These are phyloP conservation scores for Aproaerema taeniolella DNA, from an alignment of 2,888 invertebrate species.

Conservation along the genomic window DNA sequence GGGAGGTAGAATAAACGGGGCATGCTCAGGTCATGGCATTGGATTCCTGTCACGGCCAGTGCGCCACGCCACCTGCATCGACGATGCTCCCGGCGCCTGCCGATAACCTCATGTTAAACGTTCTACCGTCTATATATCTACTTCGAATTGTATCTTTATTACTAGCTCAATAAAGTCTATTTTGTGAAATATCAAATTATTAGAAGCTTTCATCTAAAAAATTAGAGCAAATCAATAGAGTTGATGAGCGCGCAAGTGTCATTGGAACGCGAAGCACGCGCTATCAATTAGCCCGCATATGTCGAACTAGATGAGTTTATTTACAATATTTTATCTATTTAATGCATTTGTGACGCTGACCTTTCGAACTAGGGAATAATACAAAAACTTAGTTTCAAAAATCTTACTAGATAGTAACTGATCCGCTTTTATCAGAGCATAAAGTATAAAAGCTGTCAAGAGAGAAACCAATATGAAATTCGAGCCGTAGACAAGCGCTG, in stretches of 20 bases:
- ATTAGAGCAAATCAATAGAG: too few relatives aligned
- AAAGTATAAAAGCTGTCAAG: slow-evolving; percentile 10
- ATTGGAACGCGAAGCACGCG: slow-evolving; percentile 42
- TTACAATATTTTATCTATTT: too few relatives aligned
- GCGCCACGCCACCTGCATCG: slow-evolving; percentile 61
- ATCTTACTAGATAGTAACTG: too few relatives aligned
- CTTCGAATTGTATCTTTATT: too few relatives aligned
- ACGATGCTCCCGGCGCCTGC: slow-evolving; percentile 43
- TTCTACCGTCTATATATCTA: background rate
- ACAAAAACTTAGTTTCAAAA: too few relatives aligned
- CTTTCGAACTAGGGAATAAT: too few relatives aligned
- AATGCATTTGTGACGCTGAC: too few relatives aligned
- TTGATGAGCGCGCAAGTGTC: too few relatives aligned
- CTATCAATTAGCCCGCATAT: slow-evolving; percentile 53
- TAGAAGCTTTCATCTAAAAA: too few relatives aligned
- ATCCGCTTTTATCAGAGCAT: slow-evolving; percentile 11
- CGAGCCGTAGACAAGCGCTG: slow-evolving; percentile 19
- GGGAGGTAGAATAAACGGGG: slow-evolving; percentile 41
- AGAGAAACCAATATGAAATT: slow-evolving; percentile 20
- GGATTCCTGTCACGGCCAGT: slow-evolving; percentile 61
- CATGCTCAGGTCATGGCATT: slow-evolving; percentile 54
- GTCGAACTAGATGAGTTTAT: too few relatives aligned
- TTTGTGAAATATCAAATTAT: too few relatives aligned
- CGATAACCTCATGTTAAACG: slow-evolving; percentile 37
- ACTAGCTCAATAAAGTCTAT: too few relatives aligned